These are phyloP conservation scores for Amphipyra tragopoginis DNA, from an alignment of 2,888 invertebrate genomes.

Conservation along the genomic window DNA sequence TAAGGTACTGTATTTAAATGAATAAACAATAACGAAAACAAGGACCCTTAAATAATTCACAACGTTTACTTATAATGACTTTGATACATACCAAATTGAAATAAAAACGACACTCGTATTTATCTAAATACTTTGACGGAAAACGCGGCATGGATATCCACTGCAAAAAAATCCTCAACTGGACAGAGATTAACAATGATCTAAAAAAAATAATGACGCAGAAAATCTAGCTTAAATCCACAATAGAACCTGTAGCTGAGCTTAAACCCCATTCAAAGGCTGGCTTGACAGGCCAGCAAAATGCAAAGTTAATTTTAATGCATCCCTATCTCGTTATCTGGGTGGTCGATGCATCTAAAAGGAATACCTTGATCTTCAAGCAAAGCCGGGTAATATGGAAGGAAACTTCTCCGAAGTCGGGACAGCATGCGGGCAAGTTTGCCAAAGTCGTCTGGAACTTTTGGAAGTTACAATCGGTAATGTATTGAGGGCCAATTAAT, in stretches of 20 bases:
- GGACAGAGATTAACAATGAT: background rate
- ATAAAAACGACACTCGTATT: too few relatives aligned
- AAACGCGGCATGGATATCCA: too few relatives aligned
- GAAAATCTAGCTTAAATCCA: constrained; percentile 30
- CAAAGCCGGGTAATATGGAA: constrained; percentile 60
- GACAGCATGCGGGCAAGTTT: constrained; percentile 46
- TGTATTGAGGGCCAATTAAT: constrained; percentile 55
- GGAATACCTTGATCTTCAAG: constrained; percentile 63
- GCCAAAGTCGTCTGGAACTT: constrained; percentile 40
- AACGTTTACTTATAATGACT: too few relatives aligned
- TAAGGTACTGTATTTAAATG: too few relatives aligned
- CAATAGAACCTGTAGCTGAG: constrained; percentile 19
- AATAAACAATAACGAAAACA: too few relatives aligned
- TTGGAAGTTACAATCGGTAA: constrained; percentile 51
- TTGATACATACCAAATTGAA: too few relatives aligned
- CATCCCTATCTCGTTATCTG: constrained; percentile 73
- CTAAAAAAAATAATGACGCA: constrained; percentile 23
- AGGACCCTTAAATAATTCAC: too few relatives aligned
- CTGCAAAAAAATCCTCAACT: constrained; percentile 6
- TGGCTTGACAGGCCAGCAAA: constrained; percentile 68
- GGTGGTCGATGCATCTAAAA: constrained; percentile 65
- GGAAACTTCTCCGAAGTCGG: constrained; percentile 42
- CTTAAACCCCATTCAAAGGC: constrained; percentile 59
- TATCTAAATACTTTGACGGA: too few relatives aligned
- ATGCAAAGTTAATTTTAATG: constrained; percentile 80